Base-by-base conservation (phyloP, 2,888 invertebrate genomes). In the Drosophila bunnanda region DNA sequence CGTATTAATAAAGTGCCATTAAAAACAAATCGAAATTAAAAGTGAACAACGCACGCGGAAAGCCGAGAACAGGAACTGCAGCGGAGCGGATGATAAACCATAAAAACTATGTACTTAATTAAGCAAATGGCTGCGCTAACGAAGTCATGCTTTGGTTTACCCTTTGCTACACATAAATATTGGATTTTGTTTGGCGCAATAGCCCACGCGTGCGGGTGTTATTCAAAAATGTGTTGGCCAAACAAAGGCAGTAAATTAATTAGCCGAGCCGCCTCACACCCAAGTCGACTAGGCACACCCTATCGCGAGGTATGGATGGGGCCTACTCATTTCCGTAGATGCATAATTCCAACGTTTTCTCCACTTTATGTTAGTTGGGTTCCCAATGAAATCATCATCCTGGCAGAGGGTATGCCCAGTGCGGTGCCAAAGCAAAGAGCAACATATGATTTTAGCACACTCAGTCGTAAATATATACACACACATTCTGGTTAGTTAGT, bases 1-100 rank as follows among this genome's bases (percentile, higher is more conserved):
- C 59, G 60, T 85, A 79, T 76, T 78, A 80, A 69, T 83, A 86
- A 86, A 83, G 82, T 83, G 82, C 82, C 88, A 83, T 83, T 83
- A 83, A 66, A 58, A 62, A 46, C 59, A 56, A 52, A 55, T 22
- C 41, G 39, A 62, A 57, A 44, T 54, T 28, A 17, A 62, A 57
- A 58, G 30, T 54, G 41, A 61, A 50, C 10, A 61, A 50, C 12
- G 36, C 32, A 22, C 17, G 17, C 41, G 41, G 28, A 64, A 39
- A n/a, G 15, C 20, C 32, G 41, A 36, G 64, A 39, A 54, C 32
- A 56, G 17, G 17, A 52, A 52, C 53, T n/a, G 53, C n/a, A 32
- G 13, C 28, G 6, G 8, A 46, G 28, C 59, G 56, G 69, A 65
- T 20, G 20, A 22, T 57, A 65, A 56, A 17, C 46, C 44, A 50